These are phyloP conservation scores for Schlechtendalia chinensis DNA, from an alignment of 1,140 invertebrate species.

Conservation along the genomic window DNA sequence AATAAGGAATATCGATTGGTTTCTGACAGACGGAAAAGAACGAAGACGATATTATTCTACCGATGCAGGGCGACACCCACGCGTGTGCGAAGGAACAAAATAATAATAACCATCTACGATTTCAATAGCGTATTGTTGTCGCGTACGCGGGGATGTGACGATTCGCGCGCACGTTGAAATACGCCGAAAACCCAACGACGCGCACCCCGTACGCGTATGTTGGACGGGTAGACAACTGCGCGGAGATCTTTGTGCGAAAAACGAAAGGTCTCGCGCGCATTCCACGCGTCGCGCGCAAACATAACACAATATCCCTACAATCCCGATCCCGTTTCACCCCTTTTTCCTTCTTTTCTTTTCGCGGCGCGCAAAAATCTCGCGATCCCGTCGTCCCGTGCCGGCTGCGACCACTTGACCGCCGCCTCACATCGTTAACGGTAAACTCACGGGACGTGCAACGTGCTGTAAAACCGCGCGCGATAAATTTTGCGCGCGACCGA, in stretches of 20 bases:
- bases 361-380: slow-evolving; percentile 21
- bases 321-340: slow-evolving; percentile 7
- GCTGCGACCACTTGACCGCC: slow-evolving; percentile 29
- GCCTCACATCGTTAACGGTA: slow-evolving; percentile 30
- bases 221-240: background rate
- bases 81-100: too few species aligned
- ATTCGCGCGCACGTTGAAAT: too few species aligned
- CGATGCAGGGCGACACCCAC: background rate
- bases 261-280: background rate
- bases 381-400: too few species aligned
- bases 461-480: background rate
- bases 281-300: background rate
- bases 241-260: background rate
- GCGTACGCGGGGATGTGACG: too few species aligned
- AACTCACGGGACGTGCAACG: background rate
- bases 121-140: background rate
- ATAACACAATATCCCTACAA: background rate
- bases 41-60: background rate
- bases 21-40: background rate
- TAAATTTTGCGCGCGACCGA: background rate
- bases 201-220: background rate
- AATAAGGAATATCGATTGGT: background rate
- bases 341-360: background rate
- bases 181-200: background rate
- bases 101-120: background rate